A percentile compares a stretch with the other conserved stretches of the same genome.
Conservation (phyloP, 2,113 vertebrate genomes). For the Peromyscus polionotus region DNA sequence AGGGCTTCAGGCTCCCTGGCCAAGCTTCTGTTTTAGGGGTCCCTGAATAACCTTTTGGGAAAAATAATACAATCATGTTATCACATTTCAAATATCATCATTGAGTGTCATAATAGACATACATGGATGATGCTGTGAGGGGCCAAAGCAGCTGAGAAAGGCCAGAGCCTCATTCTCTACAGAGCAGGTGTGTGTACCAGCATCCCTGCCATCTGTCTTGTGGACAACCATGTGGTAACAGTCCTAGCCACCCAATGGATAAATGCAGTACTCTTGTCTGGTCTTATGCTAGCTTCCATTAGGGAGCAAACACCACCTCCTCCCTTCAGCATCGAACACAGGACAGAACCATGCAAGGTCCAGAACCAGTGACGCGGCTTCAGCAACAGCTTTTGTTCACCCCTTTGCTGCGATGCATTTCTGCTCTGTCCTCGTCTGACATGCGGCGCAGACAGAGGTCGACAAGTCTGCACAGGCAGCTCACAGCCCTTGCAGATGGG, state of each 20-base stretch:
- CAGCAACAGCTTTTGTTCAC: not conserved
- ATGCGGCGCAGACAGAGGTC: rapidly evolving
- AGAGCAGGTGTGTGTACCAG: not conserved
- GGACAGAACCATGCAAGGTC: conserved; percentile 16
- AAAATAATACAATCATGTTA: conserved; percentile 9
- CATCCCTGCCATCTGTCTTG: conserved; percentile 58
- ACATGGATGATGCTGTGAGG: not conserved
- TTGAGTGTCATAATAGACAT: conserved; percentile 68
- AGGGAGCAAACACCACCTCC: conserved; percentile 63
- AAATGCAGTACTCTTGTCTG: conserved; percentile 69
- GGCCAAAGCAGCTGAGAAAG: not conserved
- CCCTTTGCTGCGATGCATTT: no score
- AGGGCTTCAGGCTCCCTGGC: conserved; percentile 11
- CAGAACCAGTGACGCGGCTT: not conserved
- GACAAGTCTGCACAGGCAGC: not conserved
- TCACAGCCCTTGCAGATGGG: not conserved
- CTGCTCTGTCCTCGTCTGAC: not conserved
- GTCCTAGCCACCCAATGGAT: conserved; percentile 65
- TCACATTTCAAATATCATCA: conserved; percentile 65
- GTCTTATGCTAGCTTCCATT: conserved; percentile 69
- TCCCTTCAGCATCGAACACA: not conserved
- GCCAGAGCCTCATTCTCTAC: not conserved
- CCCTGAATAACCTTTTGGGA: not conserved
- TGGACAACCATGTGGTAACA: conserved; percentile 72
- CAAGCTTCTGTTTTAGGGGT: conserved; percentile 42